A percentile compares a stretch with the other conserved stretches of the same genome.
These are phyloP conservation scores for Protonemura montana DNA, from an alignment of 2,888 invertebrate genomes.

Conservation along the genomic window DNA sequence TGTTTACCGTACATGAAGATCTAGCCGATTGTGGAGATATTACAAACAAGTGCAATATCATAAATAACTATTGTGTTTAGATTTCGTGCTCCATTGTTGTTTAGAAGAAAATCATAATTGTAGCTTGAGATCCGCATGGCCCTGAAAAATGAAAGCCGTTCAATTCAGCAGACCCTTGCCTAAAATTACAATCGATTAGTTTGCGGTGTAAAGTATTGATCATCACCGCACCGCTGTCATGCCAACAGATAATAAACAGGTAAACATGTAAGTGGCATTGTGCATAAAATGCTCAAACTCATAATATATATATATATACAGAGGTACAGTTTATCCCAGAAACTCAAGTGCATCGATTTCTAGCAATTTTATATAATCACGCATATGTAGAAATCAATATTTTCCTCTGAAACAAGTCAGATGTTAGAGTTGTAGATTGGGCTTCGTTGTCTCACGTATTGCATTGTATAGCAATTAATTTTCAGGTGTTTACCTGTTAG, in stretches of 20 bases:
- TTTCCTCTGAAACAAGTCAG: too few species aligned
- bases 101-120: not conserved
- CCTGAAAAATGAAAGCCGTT: not conserved
- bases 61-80: not conserved
- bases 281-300: not conserved
- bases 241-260: not conserved
- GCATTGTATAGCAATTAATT: too few species aligned
- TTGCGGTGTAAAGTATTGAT: not conserved
- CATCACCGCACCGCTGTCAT: not conserved
- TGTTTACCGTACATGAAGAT: not conserved
- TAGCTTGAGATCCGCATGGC: not conserved
- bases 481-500: too few species aligned
- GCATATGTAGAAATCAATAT: too few species aligned
- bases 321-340: too few species aligned
- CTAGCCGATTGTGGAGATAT: not conserved
- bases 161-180: not conserved
- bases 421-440: too few species aligned
- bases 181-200: not conserved
- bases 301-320: too few species aligned
- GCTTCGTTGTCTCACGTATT: too few species aligned
- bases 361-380: too few species aligned
- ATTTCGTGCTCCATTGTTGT: not conserved
- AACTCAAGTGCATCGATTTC: too few species aligned
- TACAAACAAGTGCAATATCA: not conserved
- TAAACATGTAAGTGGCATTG: not conserved